phyloP scores from a whole-genome alignment of 2,888 invertebrate genomes.

The Pharmacophagus antenor region DNA sequence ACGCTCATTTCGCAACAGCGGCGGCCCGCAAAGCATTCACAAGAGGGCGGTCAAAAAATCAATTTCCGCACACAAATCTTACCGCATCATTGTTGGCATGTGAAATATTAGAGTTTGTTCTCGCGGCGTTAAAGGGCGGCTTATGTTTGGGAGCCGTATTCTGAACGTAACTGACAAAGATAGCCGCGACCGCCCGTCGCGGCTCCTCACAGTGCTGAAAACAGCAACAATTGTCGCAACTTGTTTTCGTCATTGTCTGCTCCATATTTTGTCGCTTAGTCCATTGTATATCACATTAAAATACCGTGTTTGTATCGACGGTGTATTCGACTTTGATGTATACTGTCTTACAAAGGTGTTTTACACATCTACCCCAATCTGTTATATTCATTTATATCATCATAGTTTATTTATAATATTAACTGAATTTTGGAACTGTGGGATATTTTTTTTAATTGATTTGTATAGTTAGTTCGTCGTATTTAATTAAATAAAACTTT shows the following conservation, averaged over 20 bases:
- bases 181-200: conserved; percentile 56
- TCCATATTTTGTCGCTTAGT: conserved; percentile 53
- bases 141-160: conserved; percentile 45
- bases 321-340: conserved; percentile 22
- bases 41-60: conserved; percentile 71
- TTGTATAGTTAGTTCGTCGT: too few species aligned
- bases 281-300: conserved; percentile 53
- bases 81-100: conserved; percentile 72
- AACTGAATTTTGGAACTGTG: too few species aligned
- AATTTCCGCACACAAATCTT: conserved; percentile 80
- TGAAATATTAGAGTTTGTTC: conserved; percentile 69
- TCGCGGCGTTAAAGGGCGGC: conserved; percentile 55
- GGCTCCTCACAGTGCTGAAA: conserved; percentile 72
- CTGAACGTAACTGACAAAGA: conserved; percentile 57
- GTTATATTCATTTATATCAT: too few species aligned
- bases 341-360: neutral
- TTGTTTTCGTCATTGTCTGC: conserved; percentile 66
- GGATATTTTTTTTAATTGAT: too few species aligned
- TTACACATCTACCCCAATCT: too few species aligned
- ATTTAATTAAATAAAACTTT: too few species aligned
- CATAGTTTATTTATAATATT: too few species aligned
- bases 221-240: conserved; percentile 66
- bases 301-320: conserved; percentile 23
- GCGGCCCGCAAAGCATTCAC: conserved; percentile 76
- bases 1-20: conserved; percentile 48